These are phyloP conservation scores for Lutjanus campechanus DNA, from an alignment of 2,797 vertebrate genomes.

Conservation along the genomic window DNA sequence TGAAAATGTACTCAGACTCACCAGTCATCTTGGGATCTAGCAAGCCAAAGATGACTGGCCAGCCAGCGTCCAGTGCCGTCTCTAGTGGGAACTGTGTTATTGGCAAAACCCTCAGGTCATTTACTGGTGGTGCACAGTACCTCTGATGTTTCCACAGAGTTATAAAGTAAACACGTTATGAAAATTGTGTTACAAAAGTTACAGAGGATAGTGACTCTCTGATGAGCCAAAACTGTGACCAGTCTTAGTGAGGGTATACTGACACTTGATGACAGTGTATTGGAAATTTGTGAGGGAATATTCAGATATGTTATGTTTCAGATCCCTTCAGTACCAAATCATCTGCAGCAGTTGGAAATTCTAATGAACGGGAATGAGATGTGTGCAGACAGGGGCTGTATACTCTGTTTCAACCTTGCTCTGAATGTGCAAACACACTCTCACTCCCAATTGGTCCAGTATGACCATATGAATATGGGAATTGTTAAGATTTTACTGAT, in stretches of 20 bases:
- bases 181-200: too few species aligned
- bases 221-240: too few species aligned
- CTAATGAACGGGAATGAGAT: too few species aligned
- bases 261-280: background rate
- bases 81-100: background rate
- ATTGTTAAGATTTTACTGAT: too few species aligned
- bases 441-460: too few species aligned
- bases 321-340: too few species aligned
- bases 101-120: background rate
- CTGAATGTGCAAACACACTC: too few species aligned
- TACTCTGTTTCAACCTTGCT: background rate
- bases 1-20: background rate
- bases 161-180: background rate
- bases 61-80: background rate
- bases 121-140: background rate
- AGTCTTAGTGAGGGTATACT: too few species aligned
- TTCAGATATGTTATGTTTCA: too few species aligned
- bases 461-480: too few species aligned
- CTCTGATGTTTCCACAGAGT: background rate
- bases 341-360: too few species aligned
- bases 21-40: background rate
- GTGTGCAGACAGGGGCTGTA: background rate
- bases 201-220: too few species aligned
- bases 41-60: background rate
- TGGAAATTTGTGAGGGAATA: background rate